Conservation (phyloP, 2,797 vertebrate species). For the Notoglanidium macrostoma region DNA sequence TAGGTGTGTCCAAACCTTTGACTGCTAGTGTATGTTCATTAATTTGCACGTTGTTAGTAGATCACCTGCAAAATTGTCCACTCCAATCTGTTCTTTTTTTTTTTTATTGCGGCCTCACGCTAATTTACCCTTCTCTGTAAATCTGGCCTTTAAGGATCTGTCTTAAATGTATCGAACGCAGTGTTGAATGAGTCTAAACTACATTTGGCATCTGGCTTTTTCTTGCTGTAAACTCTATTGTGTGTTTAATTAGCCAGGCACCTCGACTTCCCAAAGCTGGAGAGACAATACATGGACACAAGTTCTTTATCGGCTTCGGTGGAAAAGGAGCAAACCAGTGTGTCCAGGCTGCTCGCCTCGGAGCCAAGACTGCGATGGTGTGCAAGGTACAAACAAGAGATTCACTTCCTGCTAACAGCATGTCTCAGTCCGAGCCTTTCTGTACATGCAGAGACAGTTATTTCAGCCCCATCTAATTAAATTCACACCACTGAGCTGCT, state of each 20-base stretch:
- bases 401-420: neutral
- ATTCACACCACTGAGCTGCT: slow-evolving; percentile 4
- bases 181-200: neutral
- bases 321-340: slow-evolving; percentile 99
- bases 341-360: slow-evolving; percentile 90
- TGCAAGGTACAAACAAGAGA: slow-evolving; percentile 83
- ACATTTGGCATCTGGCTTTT: neutral
- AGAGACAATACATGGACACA: slow-evolving; percentile 93
- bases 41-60: too few relatives aligned
- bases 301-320: slow-evolving; percentile 94
- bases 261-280: slow-evolving; percentile 88
- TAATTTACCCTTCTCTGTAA: too few relatives aligned
- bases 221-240: slow-evolving; percentile 57
- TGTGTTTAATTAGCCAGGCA: slow-evolving; percentile 76
- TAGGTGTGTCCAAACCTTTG: too few relatives aligned
- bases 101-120: too few relatives aligned
- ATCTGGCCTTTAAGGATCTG: neutral
- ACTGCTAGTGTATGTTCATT: too few relatives aligned
- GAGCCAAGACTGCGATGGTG: slow-evolving; percentile 86
- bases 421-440: neutral
- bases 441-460: neutral
- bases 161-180: neutral
- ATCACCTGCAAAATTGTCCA: too few relatives aligned
- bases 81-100: too few relatives aligned
- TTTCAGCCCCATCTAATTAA: slow-evolving; percentile 17